phyloP scores from a whole-genome alignment of 2,113 vertebrate species.

The Entomyzon cyanotis region DNA sequence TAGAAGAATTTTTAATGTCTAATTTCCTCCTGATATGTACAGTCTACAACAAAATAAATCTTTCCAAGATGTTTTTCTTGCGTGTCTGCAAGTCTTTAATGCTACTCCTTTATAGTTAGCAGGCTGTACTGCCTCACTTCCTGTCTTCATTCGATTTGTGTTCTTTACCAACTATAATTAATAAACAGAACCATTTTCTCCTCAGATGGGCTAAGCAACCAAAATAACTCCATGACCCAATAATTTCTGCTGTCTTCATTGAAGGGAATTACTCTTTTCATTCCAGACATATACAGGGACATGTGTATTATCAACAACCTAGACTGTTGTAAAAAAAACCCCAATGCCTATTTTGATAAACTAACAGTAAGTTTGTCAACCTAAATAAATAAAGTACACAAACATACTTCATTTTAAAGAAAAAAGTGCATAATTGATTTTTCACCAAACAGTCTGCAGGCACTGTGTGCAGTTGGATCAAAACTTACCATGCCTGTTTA shows the following conservation, averaged over 20 bases:
- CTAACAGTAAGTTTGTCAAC: neutral
- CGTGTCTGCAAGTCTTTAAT: neutral
- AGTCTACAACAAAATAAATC: neutral
- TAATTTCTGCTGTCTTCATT: neutral
- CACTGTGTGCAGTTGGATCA: neutral
- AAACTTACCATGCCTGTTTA: neutral
- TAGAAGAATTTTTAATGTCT: neutral
- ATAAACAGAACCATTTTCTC: neutral
- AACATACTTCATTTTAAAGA: neutral
- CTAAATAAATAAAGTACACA: neutral
- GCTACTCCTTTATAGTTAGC: neutral
- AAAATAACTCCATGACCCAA: neutral
- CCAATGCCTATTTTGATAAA: neutral
- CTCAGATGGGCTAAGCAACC: neutral
- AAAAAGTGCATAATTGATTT: neutral
- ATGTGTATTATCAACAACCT: neutral
- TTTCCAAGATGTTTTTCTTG: neutral
- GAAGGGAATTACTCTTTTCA: neutral
- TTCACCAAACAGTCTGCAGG: neutral
- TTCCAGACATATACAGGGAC: neutral
- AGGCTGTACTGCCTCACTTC: neutral
- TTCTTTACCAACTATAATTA: neutral
- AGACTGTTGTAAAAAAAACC: neutral
- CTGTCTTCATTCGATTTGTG: neutral
- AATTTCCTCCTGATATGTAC: neutral